phyloP scores from a whole-genome alignment of 2,888 invertebrate genomes.

The Eupeodes luniger region DNA sequence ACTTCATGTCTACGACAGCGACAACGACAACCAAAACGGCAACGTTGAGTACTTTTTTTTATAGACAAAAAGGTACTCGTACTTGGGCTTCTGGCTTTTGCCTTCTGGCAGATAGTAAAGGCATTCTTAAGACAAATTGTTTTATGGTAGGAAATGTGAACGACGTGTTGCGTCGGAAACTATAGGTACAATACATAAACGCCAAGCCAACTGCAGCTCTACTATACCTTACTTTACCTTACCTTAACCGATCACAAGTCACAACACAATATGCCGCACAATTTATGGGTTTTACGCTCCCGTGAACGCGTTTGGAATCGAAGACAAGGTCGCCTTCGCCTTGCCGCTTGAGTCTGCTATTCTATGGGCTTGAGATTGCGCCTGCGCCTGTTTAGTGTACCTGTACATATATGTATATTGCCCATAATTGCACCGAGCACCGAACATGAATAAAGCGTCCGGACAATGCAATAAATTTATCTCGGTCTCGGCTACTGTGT shows the following conservation, averaged over 20 bases:
- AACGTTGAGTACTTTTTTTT: background rate
- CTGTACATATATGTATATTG: constrained; percentile 4
- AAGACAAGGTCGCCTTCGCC: constrained; percentile 70
- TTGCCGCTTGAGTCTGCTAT: background rate
- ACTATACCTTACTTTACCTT: background rate
- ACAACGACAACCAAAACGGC: constrained; percentile 18
- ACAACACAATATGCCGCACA: constrained; percentile 54
- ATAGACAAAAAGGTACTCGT: constrained; percentile 36
- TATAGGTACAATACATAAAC: background rate
- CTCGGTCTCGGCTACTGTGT: constrained; percentile 56
- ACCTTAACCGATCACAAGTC: constrained; percentile 55
- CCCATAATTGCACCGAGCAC: constrained; percentile 70
- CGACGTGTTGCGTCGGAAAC: constrained; percentile 74
- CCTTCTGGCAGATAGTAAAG: constrained; percentile 34
- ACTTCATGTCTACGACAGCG: constrained; percentile 55
- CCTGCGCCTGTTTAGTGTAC: background rate
- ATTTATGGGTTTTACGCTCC: constrained; percentile 75
- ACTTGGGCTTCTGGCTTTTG: constrained; percentile 8
- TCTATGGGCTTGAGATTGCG: background rate
- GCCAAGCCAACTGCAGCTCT: constrained; percentile 5
- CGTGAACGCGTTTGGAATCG: constrained; percentile 70
- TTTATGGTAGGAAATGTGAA: constrained; percentile 72
- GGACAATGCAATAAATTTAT: constrained; percentile 71
- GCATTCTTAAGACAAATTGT: constrained; percentile 74
- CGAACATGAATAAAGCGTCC: constrained; percentile 68